Evolutionary conservation across 2,113 vertebrate species (phyloP), one percentile per base, ranked within the genome.

Genomic region (Pterocles orientalis): DNA sequence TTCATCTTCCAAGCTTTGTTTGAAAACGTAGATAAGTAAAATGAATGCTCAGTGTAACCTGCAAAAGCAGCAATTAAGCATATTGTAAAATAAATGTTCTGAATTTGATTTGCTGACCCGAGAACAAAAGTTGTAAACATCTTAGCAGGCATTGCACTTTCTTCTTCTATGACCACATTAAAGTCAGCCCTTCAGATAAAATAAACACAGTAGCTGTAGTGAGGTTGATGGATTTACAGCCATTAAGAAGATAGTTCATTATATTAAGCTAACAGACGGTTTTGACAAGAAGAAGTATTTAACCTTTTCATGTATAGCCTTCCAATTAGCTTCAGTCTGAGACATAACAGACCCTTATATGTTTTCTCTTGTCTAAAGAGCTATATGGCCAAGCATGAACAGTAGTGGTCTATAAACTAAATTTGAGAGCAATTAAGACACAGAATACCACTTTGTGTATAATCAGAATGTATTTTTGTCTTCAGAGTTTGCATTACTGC

Each of bases 241-340:
- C 19, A 70, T 77, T 88, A 73, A 93, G n/a, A 7, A 93, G n/a
- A 70, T 51, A 82, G 77, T 92, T 82, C 50, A 82, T 87, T 94
- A 88, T 64, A 70, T 56, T 77, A 94, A 87, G 33, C n/a, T 53
- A 94, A 47, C 31, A 82, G 81, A 66, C 54, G 81, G 25, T 62
- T 93, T 78, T 33, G 25, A 92, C 54, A 90, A 48, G 73, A 82
- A 78, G 86, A 87, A 77, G 17, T 73, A 80, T 90, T 91, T 87
- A 75, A 61, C 53, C 12, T 92, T 82, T 89, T 76, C 50, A 85
- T 4, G 2, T 82, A 64, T 4, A 61, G 4, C 28, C 33, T 92
- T 94, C 66, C 29, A 87, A 84, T 89, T 92, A 92, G 31, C 45
- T 90, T 92, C 75, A 48, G 7, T 19, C n/a, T 87, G 84, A 91